Conservation (phyloP, 2,113 vertebrate genomes). For the Pseudorectes ferrugineus region DNA sequence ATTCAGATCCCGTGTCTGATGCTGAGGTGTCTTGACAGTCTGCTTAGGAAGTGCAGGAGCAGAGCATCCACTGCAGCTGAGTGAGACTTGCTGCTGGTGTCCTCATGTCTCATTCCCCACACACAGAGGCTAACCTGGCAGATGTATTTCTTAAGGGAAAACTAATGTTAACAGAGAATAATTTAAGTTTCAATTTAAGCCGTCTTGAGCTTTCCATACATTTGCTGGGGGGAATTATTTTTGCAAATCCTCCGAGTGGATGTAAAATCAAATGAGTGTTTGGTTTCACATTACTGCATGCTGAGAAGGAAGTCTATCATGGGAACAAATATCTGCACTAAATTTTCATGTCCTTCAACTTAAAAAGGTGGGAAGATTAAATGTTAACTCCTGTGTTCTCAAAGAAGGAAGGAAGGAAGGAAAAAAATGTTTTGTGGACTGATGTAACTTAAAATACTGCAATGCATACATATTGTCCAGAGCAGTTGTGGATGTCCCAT, state of each 20-base stretch:
- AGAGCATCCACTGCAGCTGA: not conserved
- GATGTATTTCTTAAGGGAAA: not conserved
- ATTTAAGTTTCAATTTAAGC: conserved; percentile 12
- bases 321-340: conserved; percentile 3
- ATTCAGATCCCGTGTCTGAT: not conserved
- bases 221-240: not conserved
- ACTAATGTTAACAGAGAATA: not conserved
- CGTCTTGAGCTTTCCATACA: not conserved
- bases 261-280: conserved; percentile 29
- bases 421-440: not conserved
- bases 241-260: not conserved
- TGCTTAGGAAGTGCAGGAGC: not conserved
- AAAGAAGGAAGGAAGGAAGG: not conserved
- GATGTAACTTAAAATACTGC: not conserved
- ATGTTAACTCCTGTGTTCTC: not conserved
- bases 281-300: not conserved
- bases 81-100: not conserved
- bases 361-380: not conserved
- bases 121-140: not conserved
- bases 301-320: not conserved
- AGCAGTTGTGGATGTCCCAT: not conserved
- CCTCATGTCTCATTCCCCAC: not conserved
- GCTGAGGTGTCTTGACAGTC: not conserved
- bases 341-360: not conserved
- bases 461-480: too few species aligned